phyloP scores from a whole-genome alignment of 2,113 vertebrate species.

The Sphaerodactylus townsendi region DNA sequence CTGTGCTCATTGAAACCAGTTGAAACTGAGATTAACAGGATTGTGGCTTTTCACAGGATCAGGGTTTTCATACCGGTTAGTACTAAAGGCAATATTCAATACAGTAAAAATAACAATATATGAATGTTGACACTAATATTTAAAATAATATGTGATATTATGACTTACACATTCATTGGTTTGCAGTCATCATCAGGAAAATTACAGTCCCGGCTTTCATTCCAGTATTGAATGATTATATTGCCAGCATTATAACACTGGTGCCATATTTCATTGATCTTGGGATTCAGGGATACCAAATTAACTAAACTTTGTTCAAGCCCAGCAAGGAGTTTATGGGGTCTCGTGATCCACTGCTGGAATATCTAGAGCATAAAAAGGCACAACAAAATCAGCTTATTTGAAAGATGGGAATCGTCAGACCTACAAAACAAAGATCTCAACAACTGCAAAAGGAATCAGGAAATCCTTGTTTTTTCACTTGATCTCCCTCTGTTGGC shows the following conservation, averaged over 20 bases:
- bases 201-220: slow-evolving; percentile 3
- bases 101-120: not conserved
- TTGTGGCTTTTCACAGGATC: not conserved
- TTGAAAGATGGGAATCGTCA: not conserved
- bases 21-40: not conserved
- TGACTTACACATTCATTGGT: slow-evolving; percentile 56
- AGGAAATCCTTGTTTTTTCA: not conserved
- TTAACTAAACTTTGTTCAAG: slow-evolving; percentile 4
- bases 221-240: slow-evolving; percentile 36
- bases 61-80: not conserved
- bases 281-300: slow-evolving; percentile 25
- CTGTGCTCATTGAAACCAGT: not conserved
- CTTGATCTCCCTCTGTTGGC: not conserved
- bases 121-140: too few species aligned
- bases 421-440: not conserved
- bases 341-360: slow-evolving; percentile 43
- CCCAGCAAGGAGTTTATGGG: slow-evolving; percentile 41
- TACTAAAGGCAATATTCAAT: not conserved
- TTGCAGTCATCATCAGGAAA: not conserved
- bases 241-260: slow-evolving; percentile 22
- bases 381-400: not conserved
- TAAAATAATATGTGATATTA: not conserved
- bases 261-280: not conserved
- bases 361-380: slow-evolving; percentile 53
- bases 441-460: not conserved